Conservation (phyloP, 2,797 vertebrate genomes). For the Bothrops alternatus region DNA sequence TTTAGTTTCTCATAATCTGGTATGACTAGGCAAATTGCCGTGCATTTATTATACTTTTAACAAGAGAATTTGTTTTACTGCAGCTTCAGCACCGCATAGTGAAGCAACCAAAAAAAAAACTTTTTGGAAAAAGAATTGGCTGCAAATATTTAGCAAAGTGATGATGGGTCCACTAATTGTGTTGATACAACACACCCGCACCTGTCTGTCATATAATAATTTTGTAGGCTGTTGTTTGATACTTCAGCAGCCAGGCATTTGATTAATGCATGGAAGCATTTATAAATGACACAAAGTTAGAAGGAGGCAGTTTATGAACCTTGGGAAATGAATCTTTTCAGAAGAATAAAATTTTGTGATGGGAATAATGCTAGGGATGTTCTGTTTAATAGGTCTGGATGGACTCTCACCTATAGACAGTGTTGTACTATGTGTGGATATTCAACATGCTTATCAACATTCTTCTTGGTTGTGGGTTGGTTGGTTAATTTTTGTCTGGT, state of each 20-base stretch:
- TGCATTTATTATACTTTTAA: neutral
- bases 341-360: constrained; percentile 72
- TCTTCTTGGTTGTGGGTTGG: too few species aligned
- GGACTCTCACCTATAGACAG: neutral
- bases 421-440: constrained; percentile 12
- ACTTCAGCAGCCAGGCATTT: constrained; percentile 62
- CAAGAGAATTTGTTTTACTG: too few species aligned
- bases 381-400: constrained; percentile 47
- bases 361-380: constrained; percentile 51
- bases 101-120: too few species aligned
- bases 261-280: constrained; percentile 70
- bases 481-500: neutral
- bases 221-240: constrained; percentile 68
- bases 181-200: constrained; percentile 27
- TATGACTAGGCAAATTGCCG: neutral
- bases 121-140: neutral
- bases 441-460: neutral
- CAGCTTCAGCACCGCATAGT: too few species aligned
- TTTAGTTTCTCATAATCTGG: neutral
- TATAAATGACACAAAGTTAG: constrained; percentile 69
- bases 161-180: constrained; percentile 54
- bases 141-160: neutral
- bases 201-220: constrained; percentile 59
- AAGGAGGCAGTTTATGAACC: constrained; percentile 64
- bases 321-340: constrained; percentile 72